phyloP scores from a whole-genome alignment of 2,797 vertebrate genomes.

The Chromis chromis region DNA sequence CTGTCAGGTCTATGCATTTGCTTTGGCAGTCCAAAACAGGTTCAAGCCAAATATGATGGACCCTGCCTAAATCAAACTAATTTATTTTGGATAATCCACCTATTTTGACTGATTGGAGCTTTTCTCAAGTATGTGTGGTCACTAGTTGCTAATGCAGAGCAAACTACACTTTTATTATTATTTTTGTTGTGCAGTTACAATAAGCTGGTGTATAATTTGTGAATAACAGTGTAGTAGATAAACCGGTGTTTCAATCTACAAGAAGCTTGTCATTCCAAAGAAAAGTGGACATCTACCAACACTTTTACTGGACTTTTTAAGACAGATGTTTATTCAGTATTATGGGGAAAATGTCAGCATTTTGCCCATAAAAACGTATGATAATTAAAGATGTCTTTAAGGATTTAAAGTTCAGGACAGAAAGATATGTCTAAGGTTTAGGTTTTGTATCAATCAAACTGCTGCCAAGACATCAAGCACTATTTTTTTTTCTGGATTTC shows the following conservation, averaged over 20 bases:
- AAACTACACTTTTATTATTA: too few species aligned
- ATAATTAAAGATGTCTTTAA: conserved; percentile 31
- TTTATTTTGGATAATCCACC: too few species aligned
- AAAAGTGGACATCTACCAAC: not conserved
- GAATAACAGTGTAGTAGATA: too few species aligned
- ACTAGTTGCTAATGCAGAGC: too few species aligned
- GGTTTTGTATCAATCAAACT: conserved; percentile 23
- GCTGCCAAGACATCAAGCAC: conserved; percentile 6
- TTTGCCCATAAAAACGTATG: conserved; percentile 6
- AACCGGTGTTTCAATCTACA: not conserved
- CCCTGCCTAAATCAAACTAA: too few species aligned
- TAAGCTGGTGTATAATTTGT: too few species aligned
- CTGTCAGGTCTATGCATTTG: too few species aligned
- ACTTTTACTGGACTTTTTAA: not conserved
- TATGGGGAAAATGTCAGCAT: not conserved
- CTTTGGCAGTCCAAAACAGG: too few species aligned
- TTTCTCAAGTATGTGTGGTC: too few species aligned
- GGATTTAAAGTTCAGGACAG: not conserved
- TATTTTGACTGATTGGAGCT: too few species aligned
- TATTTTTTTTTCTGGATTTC: not conserved
- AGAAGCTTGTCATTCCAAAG: not conserved
- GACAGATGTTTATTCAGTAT: not conserved
- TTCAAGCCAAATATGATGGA: too few species aligned
- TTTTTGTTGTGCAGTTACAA: too few species aligned
- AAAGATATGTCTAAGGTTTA: conserved; percentile 9